Evolutionary conservation across 2,888 invertebrate genomes (phyloP), one percentile per base, ranked within the genome.

Genomic region (Rhodophaea formosa): DNA sequence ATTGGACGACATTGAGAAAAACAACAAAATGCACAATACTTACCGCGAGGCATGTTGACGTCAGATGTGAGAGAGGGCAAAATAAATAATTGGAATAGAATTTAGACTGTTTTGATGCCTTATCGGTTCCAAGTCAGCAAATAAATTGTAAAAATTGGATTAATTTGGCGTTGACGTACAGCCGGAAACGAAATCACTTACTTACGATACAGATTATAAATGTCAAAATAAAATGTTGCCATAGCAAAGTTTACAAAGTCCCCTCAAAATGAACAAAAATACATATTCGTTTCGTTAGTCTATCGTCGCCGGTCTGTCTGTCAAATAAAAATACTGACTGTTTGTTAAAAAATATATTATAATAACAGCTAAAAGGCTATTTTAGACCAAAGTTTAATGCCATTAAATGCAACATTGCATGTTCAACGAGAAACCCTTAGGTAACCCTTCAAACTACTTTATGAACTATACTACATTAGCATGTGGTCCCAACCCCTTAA

Each of bases 21-120:
- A 72, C 15, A 51, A 51, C 3, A 3, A 10, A 70, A 67, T 61
- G 63, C 65, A 67, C 62, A 65, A 49, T 57, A 77, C 85, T 85
- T 77, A 90, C 90, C 90, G 77, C 90, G 88, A 77, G 90, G 90
- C 90, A 90, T 90, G 64, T 68, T 86, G 73, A 59, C 62, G 65
- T 67, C 59, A 65, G 65, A 66, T 62, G 55, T 29, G 42, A 51
- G 17, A 55, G 62, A n/a, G 51, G 39, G 56, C 55, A 53, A 57
- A 56, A 63, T 58, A 56, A 55, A 62, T 58, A 57, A 69, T 65
- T 65, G 58, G 53, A 52, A 46, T 57, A 57, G 51, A 57, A 58
- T 53, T 59, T 58, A 10, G 3, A 44, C 12, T 14, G n/a, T 7
- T 42, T 29, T 7, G 17, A 56, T 42, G 43, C 14, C 64, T 67